Base-by-base conservation (phyloP, 2,888 invertebrate genomes). In the Caenorhabditis virilis region DNA sequence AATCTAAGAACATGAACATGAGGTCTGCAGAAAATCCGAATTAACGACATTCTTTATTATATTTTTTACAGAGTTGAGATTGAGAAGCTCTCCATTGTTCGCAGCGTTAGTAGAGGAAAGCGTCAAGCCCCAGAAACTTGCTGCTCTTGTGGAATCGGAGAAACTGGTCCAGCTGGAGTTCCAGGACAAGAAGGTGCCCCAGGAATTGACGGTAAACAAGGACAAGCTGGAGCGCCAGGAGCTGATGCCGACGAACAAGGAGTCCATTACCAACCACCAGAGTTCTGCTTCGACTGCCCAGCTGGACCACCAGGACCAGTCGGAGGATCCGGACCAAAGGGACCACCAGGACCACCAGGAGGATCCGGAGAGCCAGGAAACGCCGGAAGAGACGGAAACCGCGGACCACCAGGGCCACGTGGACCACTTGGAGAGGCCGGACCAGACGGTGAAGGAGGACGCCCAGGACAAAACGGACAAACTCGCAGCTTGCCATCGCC, bases 301-400 rank as follows among this genome's bases (percentile, higher is more conserved):
- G 55, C 55, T n/a, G 65, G 55, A 62, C 74, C 70, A 48, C 63
- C 72, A 62, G 79, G 74, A 53, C 58, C 69, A 30, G 61, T 66
- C 45, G 75, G 76, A 59, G 58, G 60, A 49, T 58, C 60, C 30
- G 76, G 76, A 57, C 59, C 64, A 49, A 70, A 63, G 52, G 78
- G 78, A 58, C 73, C 69, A 51, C 66, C 60, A 65, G 65, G 65
- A 65, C 65, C 65, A 65, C 59, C 59, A 53, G 69, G 69, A 58
- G 57, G 63, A 45, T 57, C 56, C 43, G 65, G 65, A 59, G 65
- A 59, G 55, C 59, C 38, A 30, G 69, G 69, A 61, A 42, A 50
- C 50, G 39, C 38, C 15, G 69, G 69, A 61, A 52, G 64, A 18
- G 54, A 22, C 30, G 69, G 69, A 57, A 58, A 59, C 45, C 62